Evolutionary conservation across 1,140 invertebrate species (phyloP), one percentile per base, ranked within the genome.

Genomic region (Drosophila virilis): DNA sequence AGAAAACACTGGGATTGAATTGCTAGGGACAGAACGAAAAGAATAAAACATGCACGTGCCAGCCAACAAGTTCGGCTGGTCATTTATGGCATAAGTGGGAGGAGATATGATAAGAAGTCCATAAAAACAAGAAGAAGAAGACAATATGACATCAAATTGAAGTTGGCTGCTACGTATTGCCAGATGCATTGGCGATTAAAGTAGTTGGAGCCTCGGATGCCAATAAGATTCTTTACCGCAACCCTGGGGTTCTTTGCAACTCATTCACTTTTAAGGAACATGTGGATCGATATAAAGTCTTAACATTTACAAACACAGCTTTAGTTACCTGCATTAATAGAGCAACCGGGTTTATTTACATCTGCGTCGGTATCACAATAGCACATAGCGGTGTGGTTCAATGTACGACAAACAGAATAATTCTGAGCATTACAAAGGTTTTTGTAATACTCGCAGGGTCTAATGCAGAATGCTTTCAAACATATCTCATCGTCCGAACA

Each of bases 251-350:
- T 88, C 82, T 68, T 89, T 84, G 80, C 67, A 84, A 70, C 84
- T 83, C 85, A 88, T 89, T 88, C 80, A 82, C 28, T 69, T 76
- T 64, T 35, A 66, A 38, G 40, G 40, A 73, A 67, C 62, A 73
- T 50, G 61, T 76, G 84, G 73, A 65, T 78, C 62, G 37, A 74
- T 72, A 77, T 60, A 54, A 83, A 77, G 59, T 73, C 70, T 74
- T 88, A 86, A 68, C 52, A 61, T 52, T 70, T 81, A 81, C 78
- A 54, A 75, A 78, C 83, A 89, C 88, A 77, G 52, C 78, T 76
- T 77, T 85, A 91, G 90, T 94, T 94, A 94, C 94, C 94, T 94
- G 94, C 92, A 92, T 93, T 91, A 88, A 93, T 84, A 91, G 92
- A 93, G 94, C 94, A 94, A 93, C 92, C 78, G 55, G 83, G 65